Evolutionary conservation across 2,797 vertebrate genomes (phyloP).

Genomic region (Falco rusticolus): DNA sequence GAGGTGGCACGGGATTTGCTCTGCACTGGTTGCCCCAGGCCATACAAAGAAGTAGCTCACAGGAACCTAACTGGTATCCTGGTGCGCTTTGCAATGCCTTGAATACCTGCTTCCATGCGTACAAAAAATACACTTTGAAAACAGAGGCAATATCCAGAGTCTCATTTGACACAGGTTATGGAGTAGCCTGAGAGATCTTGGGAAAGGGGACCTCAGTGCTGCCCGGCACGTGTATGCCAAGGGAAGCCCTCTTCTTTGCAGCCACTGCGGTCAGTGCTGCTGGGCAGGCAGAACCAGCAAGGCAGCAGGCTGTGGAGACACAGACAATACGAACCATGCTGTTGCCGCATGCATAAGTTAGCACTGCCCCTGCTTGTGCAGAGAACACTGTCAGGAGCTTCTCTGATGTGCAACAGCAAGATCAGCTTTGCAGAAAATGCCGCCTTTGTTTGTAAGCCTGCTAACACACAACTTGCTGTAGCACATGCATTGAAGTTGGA

Average conservation of each 20-base stretch:
- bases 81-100: not conserved
- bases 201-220: not conserved
- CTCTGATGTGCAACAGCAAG: not conserved
- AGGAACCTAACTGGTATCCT: not conserved
- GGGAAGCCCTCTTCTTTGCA: not conserved
- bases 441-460: not conserved
- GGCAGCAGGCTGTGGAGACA: not conserved
- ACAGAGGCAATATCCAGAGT: not conserved
- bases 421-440: not conserved
- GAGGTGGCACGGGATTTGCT: not conserved
- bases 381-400: not conserved
- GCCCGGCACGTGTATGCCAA: not conserved
- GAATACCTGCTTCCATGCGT: not conserved
- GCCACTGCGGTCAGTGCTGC: not conserved
- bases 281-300: not conserved
- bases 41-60: not conserved
- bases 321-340: not conserved
- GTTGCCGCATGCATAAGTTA: accelerated
- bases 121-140: not conserved
- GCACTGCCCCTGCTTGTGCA: not conserved
- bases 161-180: not conserved
- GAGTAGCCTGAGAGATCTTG: not conserved
- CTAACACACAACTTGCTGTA: not conserved
- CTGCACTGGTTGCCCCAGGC: not conserved
- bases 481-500: not conserved